A percentile compares a stretch with the other conserved stretches of the same genome.
phyloP scores from a whole-genome alignment of 2,797 vertebrate genomes.

The Pipistrellus kuhlii region DNA sequence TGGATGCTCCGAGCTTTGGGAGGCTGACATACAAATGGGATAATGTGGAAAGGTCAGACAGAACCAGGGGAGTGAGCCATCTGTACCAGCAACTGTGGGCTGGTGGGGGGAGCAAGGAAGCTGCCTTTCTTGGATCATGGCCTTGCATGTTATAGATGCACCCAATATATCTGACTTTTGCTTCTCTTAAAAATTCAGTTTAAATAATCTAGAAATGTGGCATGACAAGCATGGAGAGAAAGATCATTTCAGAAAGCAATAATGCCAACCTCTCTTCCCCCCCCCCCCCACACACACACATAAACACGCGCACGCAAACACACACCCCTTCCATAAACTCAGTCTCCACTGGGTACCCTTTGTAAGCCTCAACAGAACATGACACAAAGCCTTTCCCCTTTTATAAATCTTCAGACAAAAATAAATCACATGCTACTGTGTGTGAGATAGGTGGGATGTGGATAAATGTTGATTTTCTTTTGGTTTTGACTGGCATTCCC shows the following conservation, averaged over 20 bases:
- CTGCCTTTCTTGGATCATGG: neutral
- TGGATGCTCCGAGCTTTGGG: neutral
- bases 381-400: neutral
- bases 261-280: neutral
- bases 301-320: neutral
- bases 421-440: neutral
- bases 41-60: neutral
- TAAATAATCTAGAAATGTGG: neutral
- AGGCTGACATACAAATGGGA: slow-evolving; percentile 16
- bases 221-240: neutral
- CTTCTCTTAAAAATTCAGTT: neutral
- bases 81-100: neutral
- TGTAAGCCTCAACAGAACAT: neutral
- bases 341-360: neutral
- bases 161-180: neutral
- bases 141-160: neutral
- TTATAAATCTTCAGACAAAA: slow-evolving; percentile 19
- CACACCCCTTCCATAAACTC: neutral
- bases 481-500: slow-evolving; percentile 18
- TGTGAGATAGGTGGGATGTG: neutral
- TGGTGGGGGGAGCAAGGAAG: neutral
- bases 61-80: neutral
- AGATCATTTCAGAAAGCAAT: neutral
- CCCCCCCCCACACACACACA: neutral
- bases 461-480: neutral